Percentiles rank a stretch among this genome's conserved stretches.
These are phyloP conservation scores for Apteryx owenii DNA, from an alignment of 2,113 vertebrate species.

Conservation along the genomic window DNA sequence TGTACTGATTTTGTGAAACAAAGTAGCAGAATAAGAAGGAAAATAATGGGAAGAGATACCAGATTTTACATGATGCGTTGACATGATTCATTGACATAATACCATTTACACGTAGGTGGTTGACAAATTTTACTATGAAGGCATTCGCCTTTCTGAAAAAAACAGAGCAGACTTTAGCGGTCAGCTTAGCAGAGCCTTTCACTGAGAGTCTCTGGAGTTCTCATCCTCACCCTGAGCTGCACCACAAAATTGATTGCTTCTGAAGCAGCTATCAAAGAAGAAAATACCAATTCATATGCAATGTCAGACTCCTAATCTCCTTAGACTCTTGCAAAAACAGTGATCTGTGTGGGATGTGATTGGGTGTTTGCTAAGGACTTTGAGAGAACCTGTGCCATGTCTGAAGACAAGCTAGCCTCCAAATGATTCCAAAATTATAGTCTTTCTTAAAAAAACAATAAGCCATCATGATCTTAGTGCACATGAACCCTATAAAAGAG, in stretches of 20 bases:
- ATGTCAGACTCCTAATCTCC: background rate
- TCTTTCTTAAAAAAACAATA: background rate
- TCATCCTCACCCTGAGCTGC: background rate
- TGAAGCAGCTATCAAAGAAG: background rate
- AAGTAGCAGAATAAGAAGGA: background rate
- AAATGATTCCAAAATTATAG: background rate
- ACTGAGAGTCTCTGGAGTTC: background rate
- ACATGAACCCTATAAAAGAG: background rate
- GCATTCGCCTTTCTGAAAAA: background rate
- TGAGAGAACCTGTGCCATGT: background rate
- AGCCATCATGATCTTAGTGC: background rate
- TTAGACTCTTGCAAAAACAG: background rate
- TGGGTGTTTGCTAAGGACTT: background rate
- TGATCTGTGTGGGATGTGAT: background rate
- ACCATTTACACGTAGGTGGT: background rate
- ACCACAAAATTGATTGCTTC: background rate
- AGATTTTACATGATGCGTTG: background rate
- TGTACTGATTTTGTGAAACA: slow-evolving; percentile 3
- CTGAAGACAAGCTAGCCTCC: background rate
- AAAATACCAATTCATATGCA: background rate
- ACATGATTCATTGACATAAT: background rate
- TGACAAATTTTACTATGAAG: background rate
- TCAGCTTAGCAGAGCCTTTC: background rate
- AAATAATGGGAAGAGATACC: background rate
- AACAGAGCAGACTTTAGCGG: background rate